Percentiles rank a stretch among this genome's conserved stretches.
Evolutionary conservation across 1,140 invertebrate species (phyloP).

Genomic region (Ylistrum balloti): DNA sequence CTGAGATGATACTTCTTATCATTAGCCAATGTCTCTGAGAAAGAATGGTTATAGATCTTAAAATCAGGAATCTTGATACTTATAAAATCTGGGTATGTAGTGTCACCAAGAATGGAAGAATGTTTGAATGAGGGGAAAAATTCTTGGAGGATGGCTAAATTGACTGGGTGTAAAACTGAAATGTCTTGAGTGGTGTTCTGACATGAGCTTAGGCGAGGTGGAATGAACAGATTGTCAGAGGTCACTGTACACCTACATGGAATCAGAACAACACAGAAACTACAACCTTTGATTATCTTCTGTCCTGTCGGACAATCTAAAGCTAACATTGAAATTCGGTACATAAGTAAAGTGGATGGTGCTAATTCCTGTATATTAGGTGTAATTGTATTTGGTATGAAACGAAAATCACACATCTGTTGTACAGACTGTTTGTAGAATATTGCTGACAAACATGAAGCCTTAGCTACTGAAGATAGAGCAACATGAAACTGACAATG

Average conservation of each 20-base stretch:
- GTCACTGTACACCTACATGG: slow-evolving; percentile 61
- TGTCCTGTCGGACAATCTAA: slow-evolving; percentile 53
- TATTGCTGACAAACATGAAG: slow-evolving; percentile 49
- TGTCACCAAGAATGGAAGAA: slow-evolving; percentile 46
- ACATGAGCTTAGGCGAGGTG: slow-evolving; percentile 50
- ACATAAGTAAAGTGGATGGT: slow-evolving; percentile 51
- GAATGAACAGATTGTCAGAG: slow-evolving; percentile 52
- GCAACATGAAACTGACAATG: slow-evolving; percentile 49
- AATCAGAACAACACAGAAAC: slow-evolving; percentile 59
- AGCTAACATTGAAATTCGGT: slow-evolving; percentile 49
- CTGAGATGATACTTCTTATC: slow-evolving; percentile 45
- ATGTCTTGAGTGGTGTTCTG: slow-evolving; percentile 50
- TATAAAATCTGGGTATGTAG: slow-evolving; percentile 1
- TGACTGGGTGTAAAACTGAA: not conserved
- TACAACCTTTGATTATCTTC: slow-evolving; percentile 53
- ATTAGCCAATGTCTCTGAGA: not conserved
- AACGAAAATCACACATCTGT: slow-evolving; percentile 56
- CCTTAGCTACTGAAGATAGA: slow-evolving; percentile 43
- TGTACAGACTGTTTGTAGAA: slow-evolving; percentile 53
- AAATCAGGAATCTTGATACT: slow-evolving; percentile 29
- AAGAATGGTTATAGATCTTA: slow-evolving; percentile 41
- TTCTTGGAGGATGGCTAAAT: slow-evolving; percentile 45
- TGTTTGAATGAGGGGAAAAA: slow-evolving; percentile 44
- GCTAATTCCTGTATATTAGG: slow-evolving; percentile 50
- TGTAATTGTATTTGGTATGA: slow-evolving; percentile 48